These are phyloP conservation scores for Drosophila tristis DNA, from an alignment of 1,140 invertebrate species.

Conservation along the genomic window DNA sequence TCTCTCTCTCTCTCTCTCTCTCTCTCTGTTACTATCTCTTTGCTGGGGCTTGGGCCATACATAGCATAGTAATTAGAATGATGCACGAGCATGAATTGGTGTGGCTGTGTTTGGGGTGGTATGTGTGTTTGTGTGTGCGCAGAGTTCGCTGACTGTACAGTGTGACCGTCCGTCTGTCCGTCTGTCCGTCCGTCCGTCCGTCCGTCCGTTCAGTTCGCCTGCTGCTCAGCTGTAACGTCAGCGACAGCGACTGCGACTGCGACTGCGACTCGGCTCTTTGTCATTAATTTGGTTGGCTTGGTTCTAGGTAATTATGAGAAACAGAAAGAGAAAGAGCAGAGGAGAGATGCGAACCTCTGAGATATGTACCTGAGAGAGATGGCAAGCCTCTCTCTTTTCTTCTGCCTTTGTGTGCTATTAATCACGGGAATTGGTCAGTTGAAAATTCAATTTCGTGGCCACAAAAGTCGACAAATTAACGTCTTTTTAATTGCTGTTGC, in stretches of 20 bases:
- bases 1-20: not conserved
- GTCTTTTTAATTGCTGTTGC: conserved; percentile 72
- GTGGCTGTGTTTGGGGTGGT: conserved; percentile 5
- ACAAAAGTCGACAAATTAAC: conserved; percentile 76
- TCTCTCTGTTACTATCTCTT: conserved; percentile 49
- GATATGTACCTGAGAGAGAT: too few relatives aligned
- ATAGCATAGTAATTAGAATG: conserved; percentile 79
- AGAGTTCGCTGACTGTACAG: conserved; percentile 69
- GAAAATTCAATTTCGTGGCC: conserved; percentile 71
- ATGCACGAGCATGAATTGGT: conserved; percentile 55
- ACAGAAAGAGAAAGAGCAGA: too few relatives aligned
- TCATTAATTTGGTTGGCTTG: conserved; percentile 37
- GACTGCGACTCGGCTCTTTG: conserved; percentile 48
- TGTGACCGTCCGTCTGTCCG: too few relatives aligned
- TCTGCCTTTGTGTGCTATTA: conserved; percentile 44
- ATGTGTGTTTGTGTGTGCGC: conserved; percentile 25
- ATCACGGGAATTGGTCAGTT: conserved; percentile 65
- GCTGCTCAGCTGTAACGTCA: too few relatives aligned
- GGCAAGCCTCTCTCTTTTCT: conserved; percentile 2
- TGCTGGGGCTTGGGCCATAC: conserved; percentile 11
- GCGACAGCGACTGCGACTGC: conserved; percentile 57
- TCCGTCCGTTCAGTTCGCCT: too few relatives aligned
- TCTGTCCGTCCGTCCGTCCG: too few relatives aligned
- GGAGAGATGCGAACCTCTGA: too few relatives aligned
- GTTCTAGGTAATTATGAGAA: too few relatives aligned